Evolutionary conservation across 2,888 invertebrate species (phyloP), one percentile per base, ranked within the genome.

Genomic region (Trachelus tabidus): DNA sequence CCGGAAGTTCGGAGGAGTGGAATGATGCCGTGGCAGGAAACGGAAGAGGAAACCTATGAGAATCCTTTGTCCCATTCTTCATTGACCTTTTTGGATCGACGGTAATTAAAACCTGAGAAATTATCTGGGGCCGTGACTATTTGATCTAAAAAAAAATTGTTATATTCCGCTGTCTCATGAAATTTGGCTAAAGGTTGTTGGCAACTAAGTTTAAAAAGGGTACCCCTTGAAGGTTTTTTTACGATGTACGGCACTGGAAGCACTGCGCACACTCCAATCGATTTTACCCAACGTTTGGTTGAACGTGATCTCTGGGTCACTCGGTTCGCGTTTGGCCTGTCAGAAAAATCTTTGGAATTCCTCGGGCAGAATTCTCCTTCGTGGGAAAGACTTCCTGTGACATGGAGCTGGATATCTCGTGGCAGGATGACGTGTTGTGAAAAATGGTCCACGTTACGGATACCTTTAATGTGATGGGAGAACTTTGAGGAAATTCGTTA

Each of bases 221-320:
- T 23, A 4, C 40, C 56, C 56, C 56, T 23, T 1, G 2, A 56
- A 23, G 6, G 15, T 6, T 23, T 23, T 15, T 9, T 56, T 15
- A 6, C 56, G 9, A 9, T 23, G 56, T 56, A 56, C 56, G 56
- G 56, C 56, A 23, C 56, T 56, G 56, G 23, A 9, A 33, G 34
- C 69, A 40, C 31, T 73, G 84, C 89, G 89, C 89, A 83, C 79
- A 82, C 83, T 75, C 84, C 74, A 74, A 87, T 89, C 85, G 85
- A 89, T 88, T 83, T 81, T 76, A 40, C 56, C 35, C 56, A 1
- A 23, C 9, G 2, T 56, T 56, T 4, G 9, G 56, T 23, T 56
- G 6, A 56, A 23, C 56, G 2, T 9, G 56, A 56, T 23, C 23
- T 56, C 56, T 56, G 73, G 77, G 80, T 81, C 83, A 82, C 82